Evolutionary conservation across 1,140 invertebrate genomes (phyloP), one percentile per base, ranked within the genome.

Genomic region (Monomorium pharaonis): DNA sequence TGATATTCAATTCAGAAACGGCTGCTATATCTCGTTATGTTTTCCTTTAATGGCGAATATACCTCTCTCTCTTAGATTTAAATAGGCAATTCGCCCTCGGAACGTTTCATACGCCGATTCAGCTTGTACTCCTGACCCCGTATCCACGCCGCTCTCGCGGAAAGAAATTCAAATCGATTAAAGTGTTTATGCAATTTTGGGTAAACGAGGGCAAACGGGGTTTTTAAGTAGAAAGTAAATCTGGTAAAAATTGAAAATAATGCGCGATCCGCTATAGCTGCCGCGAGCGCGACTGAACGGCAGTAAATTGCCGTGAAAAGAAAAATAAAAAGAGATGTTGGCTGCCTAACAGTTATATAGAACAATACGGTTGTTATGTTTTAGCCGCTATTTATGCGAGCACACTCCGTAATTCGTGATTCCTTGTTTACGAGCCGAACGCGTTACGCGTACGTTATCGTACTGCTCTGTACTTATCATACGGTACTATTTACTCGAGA

Each of bases 191-290:
- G 44, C 72, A 84, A 75, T 84, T 77, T 77, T 42, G 44, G n/a
- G 44, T 7, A 27, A 84, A 84, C 18, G 37, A 56, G 81, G 72
- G 24, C 60, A 76, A n/a, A 62, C 24, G 42, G 72, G 27, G 44
- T 49, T 65, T 77, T 44, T 37, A 51, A 24, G 54, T 63, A 84
- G 81, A 84, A 84, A 84, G 81, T 84, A 84, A 84, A 84, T 75
- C 74, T 76, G 81, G 16, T 75, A 56, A 67, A 58, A 37, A 83
- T 83, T 83, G 78, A 74, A 74, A 83, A 86, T 70, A 44, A 74
- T 65, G 67, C 60, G 69, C 51, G 18, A 74, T 51, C 67, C 62
- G 49, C 62, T 60, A 69, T 63, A 47, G 49, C n/a, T 44, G 69
- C 78, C 30, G 33, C 75, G 58, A 76, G 58, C 44, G 47, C 75